phyloP scores from a whole-genome alignment of 2,113 vertebrate genomes.

The Actenoides lindsayi region DNA sequence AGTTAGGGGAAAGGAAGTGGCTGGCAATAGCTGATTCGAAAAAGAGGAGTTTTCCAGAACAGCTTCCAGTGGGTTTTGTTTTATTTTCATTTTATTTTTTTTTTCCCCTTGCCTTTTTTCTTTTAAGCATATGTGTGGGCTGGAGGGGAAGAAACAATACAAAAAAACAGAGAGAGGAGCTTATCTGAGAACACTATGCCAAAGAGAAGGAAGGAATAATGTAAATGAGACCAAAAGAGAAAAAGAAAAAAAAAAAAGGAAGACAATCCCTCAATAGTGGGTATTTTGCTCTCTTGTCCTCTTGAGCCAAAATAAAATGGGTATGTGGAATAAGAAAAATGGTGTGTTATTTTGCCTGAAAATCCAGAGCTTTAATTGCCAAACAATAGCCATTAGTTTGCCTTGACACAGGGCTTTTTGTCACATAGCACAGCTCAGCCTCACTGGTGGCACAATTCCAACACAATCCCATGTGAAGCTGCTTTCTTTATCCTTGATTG shows the following conservation, averaged over 20 bases:
- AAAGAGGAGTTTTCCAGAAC: neutral
- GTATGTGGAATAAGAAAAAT: neutral
- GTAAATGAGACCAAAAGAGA: neutral
- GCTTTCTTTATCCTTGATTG: neutral
- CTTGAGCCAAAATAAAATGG: neutral
- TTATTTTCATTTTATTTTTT: neutral
- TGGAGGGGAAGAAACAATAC: neutral
- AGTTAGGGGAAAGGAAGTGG: conserved; percentile 15
- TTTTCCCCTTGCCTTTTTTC: neutral
- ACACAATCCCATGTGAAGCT: neutral
- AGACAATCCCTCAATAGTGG: neutral
- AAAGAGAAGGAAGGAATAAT: neutral
- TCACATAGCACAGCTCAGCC: conserved; percentile 8
- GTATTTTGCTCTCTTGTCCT: conserved; percentile 16
- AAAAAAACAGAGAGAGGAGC: neutral
- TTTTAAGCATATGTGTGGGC: neutral
- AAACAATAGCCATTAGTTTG: conserved; percentile 41
- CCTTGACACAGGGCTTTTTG: conserved; percentile 34
- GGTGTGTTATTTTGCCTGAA: neutral
- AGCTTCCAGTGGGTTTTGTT: neutral
- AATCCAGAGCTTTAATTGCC: conserved; percentile 40
- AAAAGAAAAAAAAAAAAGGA: neutral
- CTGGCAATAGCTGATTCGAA: neutral
- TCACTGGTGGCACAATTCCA: conserved; percentile 11
- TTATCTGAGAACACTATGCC: neutral